Evolutionary conservation across 2,888 invertebrate species (phyloP).

Genomic region (Ophion ventricosus): DNA sequence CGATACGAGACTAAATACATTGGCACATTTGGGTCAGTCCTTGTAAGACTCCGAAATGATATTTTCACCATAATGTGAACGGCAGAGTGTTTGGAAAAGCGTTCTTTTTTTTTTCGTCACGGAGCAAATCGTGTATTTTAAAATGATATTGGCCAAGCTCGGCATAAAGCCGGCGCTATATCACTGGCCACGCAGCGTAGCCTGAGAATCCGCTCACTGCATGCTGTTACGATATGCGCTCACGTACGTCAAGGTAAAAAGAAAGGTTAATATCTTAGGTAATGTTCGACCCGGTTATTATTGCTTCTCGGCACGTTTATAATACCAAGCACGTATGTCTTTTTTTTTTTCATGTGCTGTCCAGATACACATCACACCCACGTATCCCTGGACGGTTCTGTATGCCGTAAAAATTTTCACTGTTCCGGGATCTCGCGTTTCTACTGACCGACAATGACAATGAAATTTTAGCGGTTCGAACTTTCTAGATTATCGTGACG

Average conservation of each 20-base stretch:
- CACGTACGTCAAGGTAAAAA: slow-evolving; percentile 68
- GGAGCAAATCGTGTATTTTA: not conserved
- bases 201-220: slow-evolving; percentile 65
- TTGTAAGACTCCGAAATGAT: no score
- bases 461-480: slow-evolving; percentile 3
- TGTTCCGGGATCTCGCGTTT: slow-evolving; percentile 1
- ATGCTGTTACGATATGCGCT: slow-evolving; percentile 56
- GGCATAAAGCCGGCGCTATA: slow-evolving; percentile 7
- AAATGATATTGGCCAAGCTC: slow-evolving; percentile 24
- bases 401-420: slow-evolving; percentile 30
- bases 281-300: slow-evolving; percentile 64
- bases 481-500: not conserved
- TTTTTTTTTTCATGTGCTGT: not conserved
- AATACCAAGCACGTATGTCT: not conserved
- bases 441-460: slow-evolving; percentile 44
- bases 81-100: no score
- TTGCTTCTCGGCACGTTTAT: slow-evolving; percentile 29
- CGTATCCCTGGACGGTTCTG: slow-evolving; percentile 20
- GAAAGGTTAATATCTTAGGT: slow-evolving; percentile 71
- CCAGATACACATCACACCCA: slow-evolving; percentile 32
- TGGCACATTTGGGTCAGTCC: no score
- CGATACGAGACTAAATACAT: no score
- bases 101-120: no score
- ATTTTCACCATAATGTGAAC: no score
- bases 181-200: slow-evolving; percentile 19